Base-by-base conservation (phyloP, 2,888 invertebrate genomes). In the Orthonevra nobilis region DNA sequence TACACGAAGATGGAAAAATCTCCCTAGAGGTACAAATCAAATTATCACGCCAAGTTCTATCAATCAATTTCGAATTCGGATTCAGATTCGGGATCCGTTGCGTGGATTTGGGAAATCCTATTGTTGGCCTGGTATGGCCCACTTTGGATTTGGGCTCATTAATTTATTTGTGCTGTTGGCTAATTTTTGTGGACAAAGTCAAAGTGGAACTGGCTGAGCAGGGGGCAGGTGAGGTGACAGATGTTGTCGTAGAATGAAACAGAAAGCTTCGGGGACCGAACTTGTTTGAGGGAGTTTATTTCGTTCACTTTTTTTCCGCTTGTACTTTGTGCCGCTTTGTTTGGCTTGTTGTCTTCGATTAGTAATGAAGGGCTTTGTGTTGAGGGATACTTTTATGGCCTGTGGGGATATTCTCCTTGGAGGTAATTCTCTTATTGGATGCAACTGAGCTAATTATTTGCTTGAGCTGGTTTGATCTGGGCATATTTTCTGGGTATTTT, bases 1-100 rank as follows among this genome's bases (percentile, higher is more conserved):
- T 48, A 38, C 17, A 58, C 42, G 63, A 56, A 56, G 28, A 73
- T 60, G 66, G 56, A 70, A 70, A 70, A 70, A 64, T 63, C 32
- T 42, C 58, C 75, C 70, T 48, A 23, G 58, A 77, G 70, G 38
- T 64, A 70, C 64, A 77, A 77, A 77, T 77, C 77, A 64, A 77
- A 77, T 72, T 77, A 77, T 77, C 77, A 72, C 77, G 58, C 72
- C 72, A 52, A 77, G 58, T 52, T 70, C 48, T 60, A 69, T 69
- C 69, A 69, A 69, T 69, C 69, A 69, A 69, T 69, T 66, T 69
- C 69, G 69, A 36, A 50, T 69, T 69, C 58, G 68, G 32, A 32
- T 46, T 38, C 40, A n/a, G n/a, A n/a, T n/a, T n/a, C n/a, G n/a
- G 40, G 48, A 56, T 68, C 38, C 56, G 34, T 26, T 34, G 32